Conservation (phyloP, 2,113 vertebrate species). For the Pipra filicauda region DNA sequence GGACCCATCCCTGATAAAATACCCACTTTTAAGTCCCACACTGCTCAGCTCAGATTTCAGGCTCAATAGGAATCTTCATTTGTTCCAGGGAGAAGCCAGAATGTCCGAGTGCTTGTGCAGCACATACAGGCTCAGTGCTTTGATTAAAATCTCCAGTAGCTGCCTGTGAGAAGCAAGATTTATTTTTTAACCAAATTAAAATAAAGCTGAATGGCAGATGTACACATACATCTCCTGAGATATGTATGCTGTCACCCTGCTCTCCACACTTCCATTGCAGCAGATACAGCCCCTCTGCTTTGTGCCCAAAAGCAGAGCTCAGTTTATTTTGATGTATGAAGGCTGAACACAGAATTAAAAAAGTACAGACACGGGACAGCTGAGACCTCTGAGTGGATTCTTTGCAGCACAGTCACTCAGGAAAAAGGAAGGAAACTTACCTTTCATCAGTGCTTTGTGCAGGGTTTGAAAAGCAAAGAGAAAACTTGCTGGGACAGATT, state of each 20-base stretch:
- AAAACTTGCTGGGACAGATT: neutral
- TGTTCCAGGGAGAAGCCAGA: neutral
- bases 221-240: neutral
- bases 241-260: neutral
- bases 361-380: neutral
- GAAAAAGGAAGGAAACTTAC: neutral
- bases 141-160: neutral
- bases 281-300: neutral
- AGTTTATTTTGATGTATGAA: neutral
- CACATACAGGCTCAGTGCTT: neutral
- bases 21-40: neutral
- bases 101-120: neutral
- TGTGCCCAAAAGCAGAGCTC: neutral
- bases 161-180: neutral
- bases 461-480: neutral
- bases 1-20: neutral
- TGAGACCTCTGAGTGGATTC: neutral
- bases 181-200: neutral
- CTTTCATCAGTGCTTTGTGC: neutral
- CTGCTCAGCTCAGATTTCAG: neutral
- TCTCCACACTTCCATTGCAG: neutral
- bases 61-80: neutral
- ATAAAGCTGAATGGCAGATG: constrained; percentile 14
- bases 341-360: neutral
- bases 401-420: neutral